These are phyloP conservation scores for Archivesica marissinica DNA, from an alignment of 1,140 invertebrate genomes.

Conservation along the genomic window DNA sequence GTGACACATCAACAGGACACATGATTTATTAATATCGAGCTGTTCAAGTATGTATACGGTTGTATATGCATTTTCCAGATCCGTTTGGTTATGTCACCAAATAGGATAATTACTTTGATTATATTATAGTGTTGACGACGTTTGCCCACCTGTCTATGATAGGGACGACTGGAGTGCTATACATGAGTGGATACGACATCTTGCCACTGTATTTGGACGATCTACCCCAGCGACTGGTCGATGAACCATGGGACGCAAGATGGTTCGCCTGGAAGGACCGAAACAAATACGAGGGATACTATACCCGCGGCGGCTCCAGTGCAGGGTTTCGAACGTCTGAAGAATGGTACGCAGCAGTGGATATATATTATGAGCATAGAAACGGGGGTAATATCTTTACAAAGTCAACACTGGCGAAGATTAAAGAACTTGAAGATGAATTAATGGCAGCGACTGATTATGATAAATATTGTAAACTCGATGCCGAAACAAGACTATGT, in stretches of 20 bases:
- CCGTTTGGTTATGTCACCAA: no score
- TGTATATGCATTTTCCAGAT: neutral
- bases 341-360: neutral
- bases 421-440: conserved; percentile 56
- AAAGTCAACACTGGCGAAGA: conserved; percentile 31
- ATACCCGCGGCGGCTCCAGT: neutral
- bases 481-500: conserved; percentile 25
- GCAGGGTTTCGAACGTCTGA: neutral
- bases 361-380: conserved; percentile 33
- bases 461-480: conserved; percentile 50
- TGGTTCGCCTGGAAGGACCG: conserved; percentile 54
- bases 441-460: conserved; percentile 29
- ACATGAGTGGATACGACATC: conserved; percentile 64
- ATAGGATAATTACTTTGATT: neutral
- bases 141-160: conserved; percentile 45
- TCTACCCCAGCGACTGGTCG: conserved; percentile 62
- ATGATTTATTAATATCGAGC: neutral
- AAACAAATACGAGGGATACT: neutral
- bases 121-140: conserved; percentile 43
- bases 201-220: conserved; percentile 64
- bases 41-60: neutral
- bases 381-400: conserved; percentile 57
- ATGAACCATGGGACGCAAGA: conserved; percentile 52
- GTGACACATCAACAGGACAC: no score
- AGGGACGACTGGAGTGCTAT: conserved; percentile 66